These are phyloP conservation scores for Brachionus plicatilis DNA, from an alignment of 1,140 invertebrate genomes.

Conservation along the genomic window DNA sequence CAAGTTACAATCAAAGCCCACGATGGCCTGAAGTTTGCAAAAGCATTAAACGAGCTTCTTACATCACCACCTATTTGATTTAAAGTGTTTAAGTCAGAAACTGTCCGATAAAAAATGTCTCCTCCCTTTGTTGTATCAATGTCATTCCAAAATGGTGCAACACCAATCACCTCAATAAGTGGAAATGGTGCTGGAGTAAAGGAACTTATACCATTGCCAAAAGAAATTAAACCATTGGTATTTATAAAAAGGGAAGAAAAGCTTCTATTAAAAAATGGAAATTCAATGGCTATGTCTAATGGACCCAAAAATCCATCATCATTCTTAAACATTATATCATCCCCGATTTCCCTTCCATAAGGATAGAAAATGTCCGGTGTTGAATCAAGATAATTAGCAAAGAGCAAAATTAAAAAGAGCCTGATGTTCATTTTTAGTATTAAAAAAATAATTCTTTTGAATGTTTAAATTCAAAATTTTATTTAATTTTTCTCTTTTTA, in stretches of 20 bases:
- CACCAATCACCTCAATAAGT: not conserved
- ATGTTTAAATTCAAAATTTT: no score
- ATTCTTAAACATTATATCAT: not conserved
- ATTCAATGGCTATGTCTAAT: not conserved
- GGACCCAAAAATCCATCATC: not conserved
- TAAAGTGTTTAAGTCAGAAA: not conserved
- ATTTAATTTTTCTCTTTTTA: no score
- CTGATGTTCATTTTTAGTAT: not conserved
- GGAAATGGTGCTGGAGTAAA: not conserved
- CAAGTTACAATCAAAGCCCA: conserved; percentile 30
- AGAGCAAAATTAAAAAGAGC: not conserved
- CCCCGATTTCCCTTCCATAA: not conserved
- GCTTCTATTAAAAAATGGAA: not conserved
- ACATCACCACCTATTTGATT: not conserved
- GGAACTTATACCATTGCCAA: not conserved
- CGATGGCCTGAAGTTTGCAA: not conserved
- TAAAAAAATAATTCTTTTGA: no score
- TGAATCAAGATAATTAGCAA: not conserved
- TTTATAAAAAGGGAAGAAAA: not conserved
- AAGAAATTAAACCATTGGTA: not conserved
- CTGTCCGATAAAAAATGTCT: not conserved
- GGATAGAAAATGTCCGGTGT: not conserved
- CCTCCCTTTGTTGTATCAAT: not conserved
- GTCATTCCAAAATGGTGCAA: not conserved
- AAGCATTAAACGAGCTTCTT: not conserved